These are phyloP conservation scores for Onthophagus taurus DNA, from an alignment of 1,140 invertebrate species.

Conservation along the genomic window DNA sequence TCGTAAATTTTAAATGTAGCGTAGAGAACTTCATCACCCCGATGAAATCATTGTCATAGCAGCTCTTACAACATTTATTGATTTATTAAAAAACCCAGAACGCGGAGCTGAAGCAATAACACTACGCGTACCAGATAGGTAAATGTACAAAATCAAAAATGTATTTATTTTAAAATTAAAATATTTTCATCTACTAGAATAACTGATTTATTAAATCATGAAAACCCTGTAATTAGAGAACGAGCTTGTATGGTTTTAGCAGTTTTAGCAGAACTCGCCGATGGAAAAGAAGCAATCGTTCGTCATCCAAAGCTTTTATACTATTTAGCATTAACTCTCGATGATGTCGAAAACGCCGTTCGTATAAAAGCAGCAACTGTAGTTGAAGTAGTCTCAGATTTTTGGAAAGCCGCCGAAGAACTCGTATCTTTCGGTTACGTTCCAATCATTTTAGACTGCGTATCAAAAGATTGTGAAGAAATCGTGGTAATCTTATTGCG, in stretches of 20 bases:
- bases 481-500: slow-evolving; percentile 22
- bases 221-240: slow-evolving; percentile 25
- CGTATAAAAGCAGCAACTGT: slow-evolving; percentile 23
- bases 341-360: slow-evolving; percentile 20
- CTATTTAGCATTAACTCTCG: slow-evolving; percentile 21
- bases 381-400: slow-evolving; percentile 22
- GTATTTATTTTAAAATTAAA: slow-evolving; percentile 6
- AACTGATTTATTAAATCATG: slow-evolving; percentile 22
- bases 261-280: slow-evolving; percentile 21
- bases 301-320: slow-evolving; percentile 20
- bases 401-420: slow-evolving; percentile 28
- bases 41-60: slow-evolving; percentile 23
- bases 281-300: slow-evolving; percentile 26
- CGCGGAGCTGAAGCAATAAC: slow-evolving; percentile 28
- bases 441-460: slow-evolving; percentile 19
- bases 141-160: not conserved
- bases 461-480: slow-evolving; percentile 20
- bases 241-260: slow-evolving; percentile 20
- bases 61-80: slow-evolving; percentile 26
- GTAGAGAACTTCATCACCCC: slow-evolving; percentile 26
- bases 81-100: slow-evolving; percentile 32
- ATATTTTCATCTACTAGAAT: slow-evolving; percentile 18
- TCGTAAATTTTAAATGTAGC: too few species aligned
- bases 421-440: slow-evolving; percentile 27
- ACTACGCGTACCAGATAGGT: slow-evolving; percentile 26